phyloP scores from a whole-genome alignment of 2,113 vertebrate genomes.

The Tangachromis dhanisi region DNA sequence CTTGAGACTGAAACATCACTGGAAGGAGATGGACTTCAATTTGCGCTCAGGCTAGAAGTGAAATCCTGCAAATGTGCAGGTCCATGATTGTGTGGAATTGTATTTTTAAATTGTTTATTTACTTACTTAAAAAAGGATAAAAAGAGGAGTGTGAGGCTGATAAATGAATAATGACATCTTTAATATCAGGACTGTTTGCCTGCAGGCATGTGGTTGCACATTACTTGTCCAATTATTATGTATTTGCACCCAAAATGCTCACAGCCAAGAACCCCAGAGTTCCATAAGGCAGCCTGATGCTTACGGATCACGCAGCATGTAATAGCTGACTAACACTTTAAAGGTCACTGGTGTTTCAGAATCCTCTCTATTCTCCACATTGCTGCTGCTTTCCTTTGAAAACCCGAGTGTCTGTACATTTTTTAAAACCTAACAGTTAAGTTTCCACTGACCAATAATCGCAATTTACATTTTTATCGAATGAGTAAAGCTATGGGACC shows the following conservation, averaged over 20 bases:
- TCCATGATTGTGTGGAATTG: background rate
- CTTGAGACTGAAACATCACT: background rate
- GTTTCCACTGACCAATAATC: background rate
- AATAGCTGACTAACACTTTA: conserved; percentile 21
- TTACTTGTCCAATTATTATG: conserved; percentile 17
- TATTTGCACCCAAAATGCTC: background rate
- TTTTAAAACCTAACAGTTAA: background rate
- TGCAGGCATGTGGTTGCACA: background rate
- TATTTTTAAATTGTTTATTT: background rate
- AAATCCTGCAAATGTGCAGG: background rate
- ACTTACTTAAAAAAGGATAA: background rate
- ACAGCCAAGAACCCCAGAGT: background rate
- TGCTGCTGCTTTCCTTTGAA: background rate
- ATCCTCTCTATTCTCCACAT: background rate
- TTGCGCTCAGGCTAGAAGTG: background rate
- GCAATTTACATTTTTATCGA: background rate
- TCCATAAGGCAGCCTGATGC: background rate
- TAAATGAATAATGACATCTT: background rate
- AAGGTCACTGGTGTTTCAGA: conserved; percentile 49
- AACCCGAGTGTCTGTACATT: background rate
- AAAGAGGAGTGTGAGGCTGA: background rate
- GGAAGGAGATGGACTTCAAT: background rate
- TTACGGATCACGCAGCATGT: conserved; percentile 2
- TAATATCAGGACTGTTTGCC: conserved; percentile 26
- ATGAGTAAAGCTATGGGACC: background rate